Evolutionary conservation across 53 echinoderm and acorn worm species (phyloP), one percentile per base, ranked within the genome.

Genomic region (Actinopyga echinites): DNA sequence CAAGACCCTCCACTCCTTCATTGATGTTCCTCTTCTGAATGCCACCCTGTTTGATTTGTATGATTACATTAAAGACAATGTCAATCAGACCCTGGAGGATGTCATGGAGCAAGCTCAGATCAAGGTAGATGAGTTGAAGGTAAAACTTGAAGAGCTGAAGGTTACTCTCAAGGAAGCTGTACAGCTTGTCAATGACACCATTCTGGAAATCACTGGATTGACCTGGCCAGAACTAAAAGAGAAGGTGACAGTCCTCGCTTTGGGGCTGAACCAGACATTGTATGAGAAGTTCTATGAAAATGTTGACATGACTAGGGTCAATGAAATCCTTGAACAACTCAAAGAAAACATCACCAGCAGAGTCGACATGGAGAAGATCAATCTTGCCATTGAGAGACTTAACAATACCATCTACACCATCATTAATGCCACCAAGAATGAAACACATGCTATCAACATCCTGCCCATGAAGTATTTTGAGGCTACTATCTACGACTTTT

Each of bases 391-490:
- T 40, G 90, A 83, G 29, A 54, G 54, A 35, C 61, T 86, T 54
- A 85, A 86, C 37, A 62, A 57, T 26, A 74, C 86, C 36, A 31
- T 90, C 57, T 38, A 31, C 21, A 23, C 58, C 43, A 77, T 90
- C 32, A 53, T 86, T 24, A 75, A 60, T 56, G 86, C 86, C 45
- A 86, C 79, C 79, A 92, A 86, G 84, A 83, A 92, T 33, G 82
- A 86, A 74, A 86, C 82, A 21, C 85, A 86, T 69, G 79, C 75
- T 15, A 73, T 92, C 84, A 92, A 92, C 89, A 61, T 79, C 55
- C 86, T 92, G 31, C 84, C 89, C 62, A 56, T 92, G 65, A 89
- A 67, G 80, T 92, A 86, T 79, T 79, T 85, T 69, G 79, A 89
- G 36, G 79, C 54, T 30, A 89, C 89, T 32, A 84, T 89, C 58